Base-by-base conservation (phyloP, 2,797 vertebrate genomes). In the Pangasius djambal region DNA sequence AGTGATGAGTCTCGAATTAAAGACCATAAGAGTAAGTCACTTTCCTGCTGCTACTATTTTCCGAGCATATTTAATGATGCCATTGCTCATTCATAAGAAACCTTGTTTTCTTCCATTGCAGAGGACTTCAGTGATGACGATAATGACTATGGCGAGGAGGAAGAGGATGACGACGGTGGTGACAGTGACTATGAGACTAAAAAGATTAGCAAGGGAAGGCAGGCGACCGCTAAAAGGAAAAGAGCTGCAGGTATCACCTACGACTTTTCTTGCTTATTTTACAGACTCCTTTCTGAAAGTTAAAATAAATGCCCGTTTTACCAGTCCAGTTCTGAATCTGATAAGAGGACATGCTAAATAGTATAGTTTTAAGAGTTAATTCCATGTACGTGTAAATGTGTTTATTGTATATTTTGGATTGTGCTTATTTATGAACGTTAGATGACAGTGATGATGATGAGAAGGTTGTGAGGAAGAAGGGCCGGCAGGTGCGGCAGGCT, bases 401-500 rank as follows among this genome's bases (percentile, higher is more conserved):
- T 70, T 55, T 37, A 59, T 65, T 84, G 22, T 2, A 12, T 13
- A 10, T 59, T 61, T 37, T 28, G 52, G n/a, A 18, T 72, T 72
- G 37, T 4, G 3, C 13, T 75, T 18, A 67, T 37, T 81, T 83
- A 18, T 79, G 13, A n/a, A 57, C 4, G 15, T 72, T 93, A 98
- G 98, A 98, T 92, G 98, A 99, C 95, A 99, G 98, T 1, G 98
- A 99, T 86, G 98, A 99, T 82, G 98, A 99, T 8, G 98, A 98
- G 57, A 97, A 96, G 87, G 98, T 98, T 87, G 97, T 98, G 91
- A 98, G 97, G 95, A 98, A 98, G 95, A 99, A 96, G 7, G 97
- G 97, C 65, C 98, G 98, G 78, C 98, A 99, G 83, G 98, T 99
- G 88, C 96, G 98, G 34, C 97, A 99, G 96, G 98, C 98, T 0